Base-by-base conservation (phyloP, 2,888 invertebrate genomes). In the Hemaris fuciformis region DNA sequence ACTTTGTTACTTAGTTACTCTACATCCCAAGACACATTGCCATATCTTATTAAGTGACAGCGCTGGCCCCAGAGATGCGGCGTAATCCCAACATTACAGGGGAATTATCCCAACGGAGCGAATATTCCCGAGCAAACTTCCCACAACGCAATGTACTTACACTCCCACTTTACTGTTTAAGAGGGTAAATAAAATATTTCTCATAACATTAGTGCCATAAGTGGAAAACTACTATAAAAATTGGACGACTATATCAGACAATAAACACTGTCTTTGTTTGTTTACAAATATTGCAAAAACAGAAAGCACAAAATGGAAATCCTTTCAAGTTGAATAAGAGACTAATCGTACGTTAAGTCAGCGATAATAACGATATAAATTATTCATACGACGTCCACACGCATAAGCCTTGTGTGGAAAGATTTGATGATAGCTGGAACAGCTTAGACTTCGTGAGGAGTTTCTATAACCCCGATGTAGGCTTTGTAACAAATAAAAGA, bases 41-140 rank as follows among this genome's bases (percentile, higher is more conserved):
- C 82, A 84, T 85, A 85, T 83, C 80, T 87, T 83, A 84, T 60
- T 60, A 60, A 27, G 48, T 74, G 74, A 70, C 67, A 73, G 72
- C 64, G 72, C 71, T 66, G 73, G 66, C 67, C 71, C 73, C 73
- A 66, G 73, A 73, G 74, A 74, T 71, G 69, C 70, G 66, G 69
- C 73, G 74, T 87, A 86, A 88, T 84, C 84, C 82, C 70, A 72
- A 82, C 83, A 83, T 86, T 81, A 85, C 81, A 76, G 59, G 75
- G n/a, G 80, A 78, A 85, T 87, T 83, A 84, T 85, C 80, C 80
- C 75, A 58, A 62, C 69, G 76, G 75, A 76, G 70, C 70, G 66
- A 75, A 75, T 76, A 74, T 76, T 76, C 66, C 70, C 57, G 66
- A 75, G 71, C 64, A 74, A 85, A 80, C 80, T 53, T 76, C 77